Base-by-base conservation (phyloP, 2,797 vertebrate genomes). In the Onychomys arenicola region DNA sequence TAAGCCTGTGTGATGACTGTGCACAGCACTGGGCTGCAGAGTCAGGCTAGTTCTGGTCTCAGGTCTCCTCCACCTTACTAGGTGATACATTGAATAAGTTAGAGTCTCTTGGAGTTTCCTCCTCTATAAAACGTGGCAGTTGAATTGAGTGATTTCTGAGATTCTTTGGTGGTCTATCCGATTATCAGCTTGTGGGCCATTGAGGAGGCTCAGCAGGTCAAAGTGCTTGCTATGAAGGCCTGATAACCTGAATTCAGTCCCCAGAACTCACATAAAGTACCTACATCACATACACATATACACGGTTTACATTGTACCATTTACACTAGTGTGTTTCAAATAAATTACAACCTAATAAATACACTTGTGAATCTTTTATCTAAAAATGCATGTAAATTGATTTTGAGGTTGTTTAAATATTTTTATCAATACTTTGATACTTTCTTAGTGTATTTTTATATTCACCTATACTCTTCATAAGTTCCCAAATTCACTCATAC, bases 141-240 rank as follows among this genome's bases (percentile, higher is more conserved):
- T 95, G 82, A 91, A 59, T 86, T n/a, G 67, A 6, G 61, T 84
- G 34, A 92, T 87, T 86, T 87, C 32, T 86, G 84, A 95, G 61
- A 83, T 92, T 75, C 19, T 73, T 95, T 88, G 90, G 61, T 94
- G 37, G 90, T 91, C 55, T 89, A n/a, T 95, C 88, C 59, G 88
- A 55, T 90, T 94, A 37, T 25, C 25, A 78, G 85, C 73, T 73
- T 87, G 84, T 71, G 49, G 84, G 23, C 21, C 46, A n/a, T 34
- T 37, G 34, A 25, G 7, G 34, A 52, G 32, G 34, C 23, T 49
- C 29, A 32, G 76, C 46, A 34, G 65, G 65, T 55, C 13, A 10
- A 29, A 87, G 46, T 55, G 4, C 65, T 86, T 86, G 21, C 46
- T 52, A 0, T 86, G 83, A 17, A 71, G 84, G 49, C 34, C 84